phyloP scores from a whole-genome alignment of 2,113 vertebrate genomes.

The Poeciliopsis prolifica region DNA sequence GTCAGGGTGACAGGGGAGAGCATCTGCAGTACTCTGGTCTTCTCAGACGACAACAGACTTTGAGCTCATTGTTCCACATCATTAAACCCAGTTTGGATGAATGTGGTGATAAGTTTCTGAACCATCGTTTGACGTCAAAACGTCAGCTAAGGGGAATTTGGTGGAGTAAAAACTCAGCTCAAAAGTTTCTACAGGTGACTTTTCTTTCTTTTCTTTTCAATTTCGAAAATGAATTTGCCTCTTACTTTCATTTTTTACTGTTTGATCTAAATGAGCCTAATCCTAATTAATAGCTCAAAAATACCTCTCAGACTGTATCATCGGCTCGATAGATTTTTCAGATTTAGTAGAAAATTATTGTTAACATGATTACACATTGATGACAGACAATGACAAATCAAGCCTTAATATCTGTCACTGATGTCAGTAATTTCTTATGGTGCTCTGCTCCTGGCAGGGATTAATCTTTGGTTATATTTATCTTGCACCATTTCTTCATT shows the following conservation, averaged over 20 bases:
- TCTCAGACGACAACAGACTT: background rate
- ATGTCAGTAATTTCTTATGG: background rate
- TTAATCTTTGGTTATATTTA: too few species aligned
- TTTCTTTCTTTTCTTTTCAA: too few species aligned
- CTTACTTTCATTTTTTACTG: slow-evolving; percentile 6
- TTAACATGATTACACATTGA: background rate
- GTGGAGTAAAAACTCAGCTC: too few species aligned
- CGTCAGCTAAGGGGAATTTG: too few species aligned
- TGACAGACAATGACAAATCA: background rate
- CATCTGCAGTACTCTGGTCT: background rate
- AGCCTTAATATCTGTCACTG: background rate
- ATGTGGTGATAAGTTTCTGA: background rate
- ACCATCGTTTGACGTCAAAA: too few species aligned
- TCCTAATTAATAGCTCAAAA: background rate
- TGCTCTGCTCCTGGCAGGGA: background rate
- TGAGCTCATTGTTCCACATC: background rate
- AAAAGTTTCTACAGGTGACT: too few species aligned
- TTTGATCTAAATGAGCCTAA: background rate
- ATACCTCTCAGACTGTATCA: background rate
- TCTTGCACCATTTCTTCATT: too few species aligned
- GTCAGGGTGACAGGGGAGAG: background rate
- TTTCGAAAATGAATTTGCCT: background rate
- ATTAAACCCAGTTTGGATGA: background rate
- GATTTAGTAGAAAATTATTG: background rate
- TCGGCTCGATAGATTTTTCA: background rate